Percentiles rank a stretch among this genome's conserved stretches.
These are phyloP conservation scores for Tolmerus cingulatus DNA, from an alignment of 2,888 invertebrate species.

Conservation along the genomic window DNA sequence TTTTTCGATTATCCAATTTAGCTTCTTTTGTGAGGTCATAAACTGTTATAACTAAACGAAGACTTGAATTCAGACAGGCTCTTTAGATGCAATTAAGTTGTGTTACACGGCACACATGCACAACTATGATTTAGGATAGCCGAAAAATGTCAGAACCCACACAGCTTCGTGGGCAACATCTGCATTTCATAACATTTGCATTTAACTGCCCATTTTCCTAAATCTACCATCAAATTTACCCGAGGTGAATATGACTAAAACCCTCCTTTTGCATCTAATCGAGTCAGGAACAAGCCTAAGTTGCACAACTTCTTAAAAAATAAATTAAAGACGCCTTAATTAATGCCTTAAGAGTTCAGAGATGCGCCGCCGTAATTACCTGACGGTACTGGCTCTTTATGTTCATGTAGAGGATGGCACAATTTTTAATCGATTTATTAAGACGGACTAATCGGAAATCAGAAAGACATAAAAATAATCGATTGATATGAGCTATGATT, in stretches of 20 bases:
- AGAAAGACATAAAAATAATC: too few species aligned
- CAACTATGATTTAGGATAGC: neutral
- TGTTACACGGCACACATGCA: neutral
- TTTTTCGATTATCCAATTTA: too few species aligned
- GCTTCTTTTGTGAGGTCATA: too few species aligned
- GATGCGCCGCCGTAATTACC: too few species aligned
- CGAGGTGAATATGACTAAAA: neutral
- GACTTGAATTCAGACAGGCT: too few species aligned
- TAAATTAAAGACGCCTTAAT: neutral
- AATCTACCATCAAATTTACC: neutral
- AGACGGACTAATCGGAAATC: too few species aligned
- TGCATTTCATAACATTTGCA: neutral
- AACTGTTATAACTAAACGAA: too few species aligned
- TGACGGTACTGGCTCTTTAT: too few species aligned
- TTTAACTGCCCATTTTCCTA: neutral
- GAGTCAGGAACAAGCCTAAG: neutral
- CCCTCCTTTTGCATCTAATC: neutral
- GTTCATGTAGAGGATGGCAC: too few species aligned
- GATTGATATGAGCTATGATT: too few species aligned
- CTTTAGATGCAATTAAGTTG: neutral
- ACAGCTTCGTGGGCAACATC: neutral
- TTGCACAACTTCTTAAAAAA: neutral
- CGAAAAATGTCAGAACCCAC: neutral
- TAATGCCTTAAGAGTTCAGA: neutral
- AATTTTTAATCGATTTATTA: too few species aligned